Evolutionary conservation across 2,797 vertebrate species (phyloP).

Genomic region (Acanthornis magna): DNA sequence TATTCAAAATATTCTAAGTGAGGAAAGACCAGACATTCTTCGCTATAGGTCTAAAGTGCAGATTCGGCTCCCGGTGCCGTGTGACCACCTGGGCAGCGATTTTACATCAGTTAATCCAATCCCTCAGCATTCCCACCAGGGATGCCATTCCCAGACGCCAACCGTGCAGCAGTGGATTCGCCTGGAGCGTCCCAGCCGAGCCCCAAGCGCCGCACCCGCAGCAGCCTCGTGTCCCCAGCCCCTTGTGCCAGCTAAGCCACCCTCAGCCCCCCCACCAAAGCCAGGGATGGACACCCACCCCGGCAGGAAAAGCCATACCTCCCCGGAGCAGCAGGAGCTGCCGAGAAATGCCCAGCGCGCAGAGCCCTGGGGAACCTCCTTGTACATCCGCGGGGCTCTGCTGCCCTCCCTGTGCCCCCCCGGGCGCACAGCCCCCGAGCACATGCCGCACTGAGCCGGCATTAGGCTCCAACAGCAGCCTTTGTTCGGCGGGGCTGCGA

Average conservation of each 20-base stretch:
- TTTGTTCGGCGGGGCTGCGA: not conserved
- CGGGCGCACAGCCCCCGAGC: not conserved
- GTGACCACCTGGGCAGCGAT: not conserved
- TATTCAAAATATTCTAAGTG: not conserved
- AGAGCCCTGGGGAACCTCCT: not conserved
- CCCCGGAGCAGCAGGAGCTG: not conserved
- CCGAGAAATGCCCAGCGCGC: not conserved
- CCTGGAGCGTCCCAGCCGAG: not conserved
- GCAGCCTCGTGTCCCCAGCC: not conserved
- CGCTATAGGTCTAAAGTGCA: not conserved
- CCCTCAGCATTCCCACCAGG: not conserved
- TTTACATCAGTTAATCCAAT: not conserved
- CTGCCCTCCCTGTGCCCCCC: not conserved
- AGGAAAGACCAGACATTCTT: not conserved
- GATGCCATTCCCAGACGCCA: too few relatives aligned
- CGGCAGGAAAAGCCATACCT: not conserved
- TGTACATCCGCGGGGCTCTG: not conserved
- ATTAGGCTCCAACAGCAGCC: not conserved
- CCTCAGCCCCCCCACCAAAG: not conserved
- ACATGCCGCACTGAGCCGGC: not conserved
- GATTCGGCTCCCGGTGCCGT: not conserved
- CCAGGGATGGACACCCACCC: not conserved
- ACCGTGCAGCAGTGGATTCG: fast-evolving
- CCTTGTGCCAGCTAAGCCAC: not conserved
- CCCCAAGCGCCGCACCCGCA: fast-evolving